Conservation (phyloP, 2,888 invertebrate genomes). For the Hirtodrosophila alboralis region DNA sequence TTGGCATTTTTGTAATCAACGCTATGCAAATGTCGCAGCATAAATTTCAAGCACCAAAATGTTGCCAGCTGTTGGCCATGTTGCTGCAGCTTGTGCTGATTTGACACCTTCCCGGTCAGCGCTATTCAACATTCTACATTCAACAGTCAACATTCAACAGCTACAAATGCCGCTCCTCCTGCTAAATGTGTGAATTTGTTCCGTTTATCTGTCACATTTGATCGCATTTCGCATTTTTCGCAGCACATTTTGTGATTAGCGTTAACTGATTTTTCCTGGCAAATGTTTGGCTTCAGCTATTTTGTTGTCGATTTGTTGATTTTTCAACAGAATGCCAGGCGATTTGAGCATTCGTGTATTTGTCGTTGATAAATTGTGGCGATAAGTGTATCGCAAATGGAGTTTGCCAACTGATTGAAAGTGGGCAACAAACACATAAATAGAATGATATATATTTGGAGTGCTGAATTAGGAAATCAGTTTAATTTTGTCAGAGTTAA, state of each 20-base stretch:
- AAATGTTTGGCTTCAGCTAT: conserved; percentile 53
- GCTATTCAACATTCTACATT: conserved; percentile 16
- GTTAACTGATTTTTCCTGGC: conserved; percentile 66
- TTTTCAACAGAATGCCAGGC: conserved; percentile 32
- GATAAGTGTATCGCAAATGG: conserved; percentile 49
- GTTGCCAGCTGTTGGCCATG: conserved; percentile 63
- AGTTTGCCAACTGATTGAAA: conserved; percentile 8
- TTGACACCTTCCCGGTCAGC: conserved; percentile 69
- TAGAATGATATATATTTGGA: no score
- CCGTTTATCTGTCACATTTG: conserved; percentile 56
- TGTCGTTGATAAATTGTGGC: conserved; percentile 52
- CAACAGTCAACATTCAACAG: not conserved
- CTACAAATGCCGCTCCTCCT: conserved; percentile 11
- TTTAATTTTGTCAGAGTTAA: no score
- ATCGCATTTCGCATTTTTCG: conserved; percentile 48
- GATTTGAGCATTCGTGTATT: conserved; percentile 42
- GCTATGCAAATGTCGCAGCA: conserved; percentile 78
- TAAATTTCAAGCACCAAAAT: conserved; percentile 80
- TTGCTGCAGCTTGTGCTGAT: conserved; percentile 65
- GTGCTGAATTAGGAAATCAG: no score
- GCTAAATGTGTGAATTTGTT: conserved; percentile 51
- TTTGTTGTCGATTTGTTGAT: conserved; percentile 64
- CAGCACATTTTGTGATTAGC: conserved; percentile 56
- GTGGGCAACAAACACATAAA: no score
- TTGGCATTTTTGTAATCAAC: conserved; percentile 78